Evolutionary conservation across 2,888 invertebrate genomes (phyloP), one percentile per base, ranked within the genome.

Genomic region (Mechanitis messenoides): DNA sequence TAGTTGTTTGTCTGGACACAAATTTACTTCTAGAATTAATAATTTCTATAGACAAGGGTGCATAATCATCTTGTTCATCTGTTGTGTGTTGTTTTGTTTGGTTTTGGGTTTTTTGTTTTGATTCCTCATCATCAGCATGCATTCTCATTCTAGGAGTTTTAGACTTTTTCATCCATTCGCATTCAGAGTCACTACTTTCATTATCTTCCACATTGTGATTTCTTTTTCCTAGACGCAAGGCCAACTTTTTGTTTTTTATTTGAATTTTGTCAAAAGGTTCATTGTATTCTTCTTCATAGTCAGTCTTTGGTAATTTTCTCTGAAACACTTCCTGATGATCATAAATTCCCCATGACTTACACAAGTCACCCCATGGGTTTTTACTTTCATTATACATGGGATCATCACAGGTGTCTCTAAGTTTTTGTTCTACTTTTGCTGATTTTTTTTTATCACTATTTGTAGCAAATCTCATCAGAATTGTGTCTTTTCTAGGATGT

Each of bases 71-170:
- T 46, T 76, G 73, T 38, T 70, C 70, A 56, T 66, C 68, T 42
- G 56, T 59, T 45, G 66, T 74, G 69, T 28, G 72, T 67, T 61
- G 70, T 70, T 71, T 71, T 77, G 61, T 62, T 70, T 65, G 64
- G 59, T 67, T 72, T 75, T 71, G 71, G 81, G 72, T 81, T 80
- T 70, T 72, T 85, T 69, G 74, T 83, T 74, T 93, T 61, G 92
- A 92, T 79, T 95, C 95, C 81, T 95, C 94, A 76, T 96, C 96
- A 82, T 96, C 96, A n/a, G 96, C 96, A 80, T 94, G 95, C 96
- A 96, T 96, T 72, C 95, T 89, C 95, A 96, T 95, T 72, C 95
- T 86, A 7, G 94, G 93, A 55, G 92, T 83, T 84, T 94, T 94
- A 57, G 91, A 92, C 73, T 92, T 92, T 63, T 85, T 90, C 71